Conservation (phyloP, 2,797 vertebrate species). For the Paramormyrops hopkinsi region DNA sequence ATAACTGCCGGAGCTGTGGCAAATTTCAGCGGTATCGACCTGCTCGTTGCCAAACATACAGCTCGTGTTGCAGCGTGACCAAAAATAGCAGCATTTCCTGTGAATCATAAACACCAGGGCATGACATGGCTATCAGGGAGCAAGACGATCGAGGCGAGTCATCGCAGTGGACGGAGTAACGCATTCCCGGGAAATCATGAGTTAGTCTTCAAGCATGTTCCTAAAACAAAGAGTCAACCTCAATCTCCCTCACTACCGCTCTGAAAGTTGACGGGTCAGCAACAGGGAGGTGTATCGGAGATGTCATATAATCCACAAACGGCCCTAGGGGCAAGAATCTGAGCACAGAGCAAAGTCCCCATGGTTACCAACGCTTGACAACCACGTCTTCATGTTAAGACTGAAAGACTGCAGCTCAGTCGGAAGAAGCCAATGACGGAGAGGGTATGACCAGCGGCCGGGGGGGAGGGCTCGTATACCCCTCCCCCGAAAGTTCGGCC, state of each 20-base stretch:
- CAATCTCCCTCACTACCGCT: neutral
- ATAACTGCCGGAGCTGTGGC: slow-evolving; percentile 18
- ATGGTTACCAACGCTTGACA: slow-evolving; percentile 53
- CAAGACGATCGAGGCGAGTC: slow-evolving; percentile 61
- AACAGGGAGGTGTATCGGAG: slow-evolving; percentile 13
- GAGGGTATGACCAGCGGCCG: neutral
- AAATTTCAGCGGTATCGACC: slow-evolving; percentile 36
- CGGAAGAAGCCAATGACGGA: slow-evolving; percentile 21
- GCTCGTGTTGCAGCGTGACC: slow-evolving; percentile 37
- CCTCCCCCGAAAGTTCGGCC: neutral
- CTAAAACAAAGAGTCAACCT: neutral
- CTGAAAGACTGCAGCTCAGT: slow-evolving; percentile 30
- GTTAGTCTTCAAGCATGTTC: neutral
- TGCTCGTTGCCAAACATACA: slow-evolving; percentile 14
- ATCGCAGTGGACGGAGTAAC: slow-evolving; percentile 40
- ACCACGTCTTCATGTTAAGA: slow-evolving; percentile 17
- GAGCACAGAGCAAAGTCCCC: slow-evolving; percentile 58
- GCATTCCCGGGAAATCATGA: slow-evolving; percentile 50
- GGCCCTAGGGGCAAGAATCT: slow-evolving; percentile 38
- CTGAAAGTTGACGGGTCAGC: neutral
- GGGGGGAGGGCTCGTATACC: neutral
- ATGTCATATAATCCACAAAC: slow-evolving; percentile 51
- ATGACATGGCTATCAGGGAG: slow-evolving; percentile 51
- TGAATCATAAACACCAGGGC: slow-evolving; percentile 46
- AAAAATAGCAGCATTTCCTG: slow-evolving; percentile 37